Percentiles rank a stretch among this genome's conserved stretches.
phyloP scores from a whole-genome alignment of 2,113 vertebrate genomes.

The Acrocephalus arundinaceus region DNA sequence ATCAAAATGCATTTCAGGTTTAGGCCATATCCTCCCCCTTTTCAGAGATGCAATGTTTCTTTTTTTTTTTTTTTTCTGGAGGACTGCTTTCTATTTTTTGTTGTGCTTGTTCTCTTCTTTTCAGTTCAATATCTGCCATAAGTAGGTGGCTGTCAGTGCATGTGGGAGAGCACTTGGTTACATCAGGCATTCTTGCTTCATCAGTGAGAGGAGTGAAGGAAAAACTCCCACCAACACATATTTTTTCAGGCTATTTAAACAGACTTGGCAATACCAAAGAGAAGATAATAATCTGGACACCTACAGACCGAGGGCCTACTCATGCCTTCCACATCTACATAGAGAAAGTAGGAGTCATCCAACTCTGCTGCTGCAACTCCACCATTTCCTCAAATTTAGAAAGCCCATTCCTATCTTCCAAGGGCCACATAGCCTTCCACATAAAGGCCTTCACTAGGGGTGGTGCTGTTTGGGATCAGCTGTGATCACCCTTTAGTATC shows the following conservation, averaged over 20 bases:
- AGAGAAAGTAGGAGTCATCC: neutral
- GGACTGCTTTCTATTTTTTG: neutral
- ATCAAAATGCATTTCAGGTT: neutral
- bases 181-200: constrained; percentile 24
- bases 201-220: constrained; percentile 27
- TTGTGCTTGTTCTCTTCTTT: neutral
- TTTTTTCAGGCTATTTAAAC: constrained; percentile 23
- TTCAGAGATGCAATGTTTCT: neutral
- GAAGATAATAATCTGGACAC: constrained; percentile 12
- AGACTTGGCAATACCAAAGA: neutral
- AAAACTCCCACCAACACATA: constrained; percentile 6
- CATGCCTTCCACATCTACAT: neutral
- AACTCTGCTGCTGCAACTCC: neutral
- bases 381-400: neutral
- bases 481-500: neutral
- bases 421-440: accelerated
- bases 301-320: neutral
- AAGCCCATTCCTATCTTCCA: neutral
- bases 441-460: neutral
- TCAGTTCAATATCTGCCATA: neutral
- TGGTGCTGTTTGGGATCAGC: neutral
- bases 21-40: neutral
- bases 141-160: neutral
- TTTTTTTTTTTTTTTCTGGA: neutral
- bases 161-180: constrained; percentile 22